Percentiles rank a stretch among this genome's conserved stretches.
Evolutionary conservation across 2,797 vertebrate genomes (phyloP).

Genomic region (Cottoperca gobio): DNA sequence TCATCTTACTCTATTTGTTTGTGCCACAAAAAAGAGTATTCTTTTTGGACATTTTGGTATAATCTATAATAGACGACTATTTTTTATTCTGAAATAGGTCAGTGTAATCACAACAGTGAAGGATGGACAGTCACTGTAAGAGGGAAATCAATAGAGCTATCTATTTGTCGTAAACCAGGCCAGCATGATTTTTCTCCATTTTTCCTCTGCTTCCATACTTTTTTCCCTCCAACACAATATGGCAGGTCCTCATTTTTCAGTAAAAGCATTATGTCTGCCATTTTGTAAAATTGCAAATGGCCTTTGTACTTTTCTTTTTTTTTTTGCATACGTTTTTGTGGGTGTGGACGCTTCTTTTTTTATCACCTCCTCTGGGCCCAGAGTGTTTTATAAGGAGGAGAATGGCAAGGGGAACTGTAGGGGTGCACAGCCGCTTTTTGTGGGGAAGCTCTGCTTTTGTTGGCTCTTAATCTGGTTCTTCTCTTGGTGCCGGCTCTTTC

Average conservation of each 20-base stretch:
- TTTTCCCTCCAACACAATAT: constrained; percentile 79
- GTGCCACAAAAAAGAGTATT: constrained; percentile 80
- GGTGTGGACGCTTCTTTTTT: constrained; percentile 67
- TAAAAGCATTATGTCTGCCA: constrained; percentile 81
- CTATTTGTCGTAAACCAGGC: constrained; percentile 89
- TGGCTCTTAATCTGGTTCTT: constrained; percentile 82
- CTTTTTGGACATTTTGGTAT: constrained; percentile 84
- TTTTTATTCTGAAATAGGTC: constrained; percentile 86
- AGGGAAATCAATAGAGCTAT: constrained; percentile 89
- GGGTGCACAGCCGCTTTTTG: constrained; percentile 68
- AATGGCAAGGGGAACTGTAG: constrained; percentile 56
- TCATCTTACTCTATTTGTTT: constrained; percentile 84
- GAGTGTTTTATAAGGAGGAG: constrained; percentile 68
- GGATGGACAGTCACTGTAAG: constrained; percentile 84
- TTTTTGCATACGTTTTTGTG: constrained; percentile 81
- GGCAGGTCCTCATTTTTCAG: constrained; percentile 83
- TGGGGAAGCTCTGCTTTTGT: constrained; percentile 77
- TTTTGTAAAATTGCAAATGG: constrained; percentile 85
- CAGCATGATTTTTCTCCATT: constrained; percentile 86
- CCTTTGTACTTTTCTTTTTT: constrained; percentile 78
- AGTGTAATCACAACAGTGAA: constrained; percentile 87
- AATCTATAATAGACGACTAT: constrained; percentile 83
- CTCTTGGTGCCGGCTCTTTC: constrained; percentile 73
- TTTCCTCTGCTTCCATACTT: constrained; percentile 74
- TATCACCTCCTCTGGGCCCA: constrained; percentile 62